Evolutionary conservation across 2,888 invertebrate species (phyloP), one percentile per base, ranked within the genome.

Genomic region (Prostheceraeus crozeri): DNA sequence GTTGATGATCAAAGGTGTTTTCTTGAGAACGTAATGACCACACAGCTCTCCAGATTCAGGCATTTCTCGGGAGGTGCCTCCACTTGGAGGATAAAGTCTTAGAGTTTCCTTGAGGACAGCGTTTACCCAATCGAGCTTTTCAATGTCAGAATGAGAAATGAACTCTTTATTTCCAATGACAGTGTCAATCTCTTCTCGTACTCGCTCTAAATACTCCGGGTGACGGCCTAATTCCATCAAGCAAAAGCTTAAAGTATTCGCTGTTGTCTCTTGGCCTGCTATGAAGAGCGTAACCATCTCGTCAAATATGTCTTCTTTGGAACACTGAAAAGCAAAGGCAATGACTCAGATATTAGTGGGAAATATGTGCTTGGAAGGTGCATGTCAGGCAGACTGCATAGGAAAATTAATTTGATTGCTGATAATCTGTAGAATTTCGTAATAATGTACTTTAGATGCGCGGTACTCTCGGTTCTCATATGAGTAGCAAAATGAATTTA

Each of bases 221-320:
- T 61, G 59, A 8, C 59, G 53, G 16, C 63, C 65, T 21, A 64
- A 55, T 35, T 64, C 62, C 28, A 62, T 23, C 19, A 65, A 30
- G 2, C 45, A 31, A 57, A 65, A 65, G 19, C 54, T 53, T 14
- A 64, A 25, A 4, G 53, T 58, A 35, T 61, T 65, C 16, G 65
- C 62, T 28, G 64, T 64, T 16, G 65, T 65, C 45, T 65, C 65
- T 36, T 65, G 65, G 2, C 65, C 63, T 16, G 63, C 64, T 14
- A 64, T 62, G 40, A 64, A 64, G 31, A 64, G 57, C 11, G 63
- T 64, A 2, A 64, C 35, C 45, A 64, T 59, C 19, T 64, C 57
- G 36, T 64, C 64, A 11, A 64, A 31, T 33, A 64, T 33, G 28
- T 51, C 56, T 1, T 62, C 62, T 11, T 48, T 52, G 8, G 35